phyloP scores from a whole-genome alignment of 2,113 vertebrate genomes.

The Aphelocoma coerulescens region DNA sequence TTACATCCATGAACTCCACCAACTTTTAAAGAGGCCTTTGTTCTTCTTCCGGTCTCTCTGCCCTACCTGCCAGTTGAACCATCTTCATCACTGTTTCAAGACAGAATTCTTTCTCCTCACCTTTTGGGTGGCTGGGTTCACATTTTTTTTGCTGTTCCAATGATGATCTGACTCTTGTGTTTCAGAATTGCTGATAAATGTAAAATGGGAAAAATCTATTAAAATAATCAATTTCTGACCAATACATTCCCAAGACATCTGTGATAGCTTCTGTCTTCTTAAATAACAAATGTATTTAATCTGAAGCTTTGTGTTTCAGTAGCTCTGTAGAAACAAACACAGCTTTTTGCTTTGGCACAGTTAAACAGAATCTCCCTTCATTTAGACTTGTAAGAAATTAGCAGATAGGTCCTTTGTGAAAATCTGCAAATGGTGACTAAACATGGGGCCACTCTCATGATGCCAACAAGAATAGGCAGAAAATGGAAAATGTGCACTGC shows the following conservation, averaged over 20 bases:
- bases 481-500: not conserved
- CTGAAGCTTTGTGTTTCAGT: not conserved
- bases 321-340: not conserved
- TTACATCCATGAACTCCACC: not conserved
- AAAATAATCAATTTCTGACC: not conserved
- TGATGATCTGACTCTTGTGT: not conserved
- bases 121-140: not conserved
- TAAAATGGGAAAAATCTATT: not conserved
- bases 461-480: not conserved
- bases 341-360: not conserved
- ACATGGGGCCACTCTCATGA: not conserved
- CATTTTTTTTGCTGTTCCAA: not conserved
- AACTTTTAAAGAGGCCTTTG: not conserved
- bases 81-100: not conserved
- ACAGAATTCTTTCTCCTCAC: not conserved
- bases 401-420: not conserved
- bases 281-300: not conserved
- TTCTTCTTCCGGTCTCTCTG: not conserved
- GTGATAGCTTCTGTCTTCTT: not conserved
- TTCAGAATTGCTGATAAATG: not conserved
- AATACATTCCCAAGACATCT: not conserved
- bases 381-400: not conserved
- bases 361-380: not conserved
- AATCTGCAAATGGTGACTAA: not conserved
- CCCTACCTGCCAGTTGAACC: not conserved